These are phyloP conservation scores for Coreius guichenoti DNA, from an alignment of 2,797 vertebrate genomes.

Conservation along the genomic window DNA sequence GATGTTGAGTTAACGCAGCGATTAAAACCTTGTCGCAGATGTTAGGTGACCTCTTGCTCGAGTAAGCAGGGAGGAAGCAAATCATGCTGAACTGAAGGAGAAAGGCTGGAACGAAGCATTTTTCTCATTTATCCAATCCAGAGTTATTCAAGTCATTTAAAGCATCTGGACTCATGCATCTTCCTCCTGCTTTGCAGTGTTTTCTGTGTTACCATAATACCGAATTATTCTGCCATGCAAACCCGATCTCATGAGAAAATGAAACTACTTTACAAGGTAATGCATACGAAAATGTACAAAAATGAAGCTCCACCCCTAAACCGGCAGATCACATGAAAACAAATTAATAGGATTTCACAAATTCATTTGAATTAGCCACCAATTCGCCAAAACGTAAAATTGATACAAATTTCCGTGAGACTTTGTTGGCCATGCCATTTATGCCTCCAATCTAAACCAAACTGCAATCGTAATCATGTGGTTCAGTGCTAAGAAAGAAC, in stretches of 20 bases:
- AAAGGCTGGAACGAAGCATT: conserved; percentile 50
- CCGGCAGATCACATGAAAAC: not conserved
- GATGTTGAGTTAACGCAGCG: conserved; percentile 81
- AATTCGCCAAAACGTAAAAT: not conserved
- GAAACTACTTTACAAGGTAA: too few species aligned
- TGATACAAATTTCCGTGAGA: not conserved
- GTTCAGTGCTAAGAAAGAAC: not conserved
- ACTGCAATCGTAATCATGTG: not conserved
- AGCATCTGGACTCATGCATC: conserved; percentile 38
- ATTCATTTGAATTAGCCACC: not conserved
- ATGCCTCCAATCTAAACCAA: not conserved
- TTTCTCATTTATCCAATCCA: not conserved
- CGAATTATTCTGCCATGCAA: not conserved
- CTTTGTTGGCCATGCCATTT: not conserved
- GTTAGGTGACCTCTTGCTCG: conserved; percentile 75
- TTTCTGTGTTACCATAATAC: not conserved
- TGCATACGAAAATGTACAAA: not conserved
- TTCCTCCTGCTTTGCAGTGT: not conserved
- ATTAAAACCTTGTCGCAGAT: conserved; percentile 80
- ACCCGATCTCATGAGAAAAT: not conserved
- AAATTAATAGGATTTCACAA: not conserved
- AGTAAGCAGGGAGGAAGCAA: conserved; percentile 69
- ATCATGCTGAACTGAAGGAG: conserved; percentile 60
- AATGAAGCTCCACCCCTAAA: not conserved
- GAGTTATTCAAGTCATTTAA: conserved; percentile 31